Base-by-base conservation (phyloP, 2,888 invertebrate genomes). In the Rhingia campestris region DNA sequence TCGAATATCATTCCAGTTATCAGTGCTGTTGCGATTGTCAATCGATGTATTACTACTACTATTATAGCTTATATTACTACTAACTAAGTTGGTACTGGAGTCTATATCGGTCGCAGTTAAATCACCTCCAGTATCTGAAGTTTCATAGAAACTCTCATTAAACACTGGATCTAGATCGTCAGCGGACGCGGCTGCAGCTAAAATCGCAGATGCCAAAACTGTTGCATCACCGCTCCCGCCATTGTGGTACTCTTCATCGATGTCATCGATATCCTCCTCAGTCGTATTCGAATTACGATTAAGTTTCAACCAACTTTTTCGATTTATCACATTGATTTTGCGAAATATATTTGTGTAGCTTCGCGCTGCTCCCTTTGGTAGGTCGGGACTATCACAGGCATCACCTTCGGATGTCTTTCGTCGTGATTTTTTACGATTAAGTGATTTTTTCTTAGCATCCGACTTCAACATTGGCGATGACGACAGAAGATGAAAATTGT, bases 21-120 rank as follows among this genome's bases (percentile, higher is more conserved):
- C 87, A 84, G 76, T 86, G 74, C 87, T 79, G 35, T 75, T 80
- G 22, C 81, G 89, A 86, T 88, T 88, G 70, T 90, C 89, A 88
- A 90, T 89, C 81, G 91, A 91, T 85, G 89, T 89, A 86, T 91
- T 90, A 89, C 90, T 91, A 90, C 90, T 91, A 89, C 91, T 90
- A 88, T 91, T 90, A 90, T 88, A 90, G 89, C 90, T 91, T 88
- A 91, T 88, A 87, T 90, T 91, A 85, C 86, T 86, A 89, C 90
- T 91, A 81, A 89, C 88, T 77, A 90, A 88, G 87, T 91, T 90
- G 88, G 89, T 88, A 87, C 90, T 91, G 49, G 90, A 90, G 88
- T 91, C 90, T 77, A 89, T 89, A 66, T 90, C 90, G 64, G 89
- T 88, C 64, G 89, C 91, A 82, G 89, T 90, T 35, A 89, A 84